Evolutionary conservation across 2,888 invertebrate species (phyloP), one percentile per base, ranked within the genome.

Genomic region (Ichneumoninae sp.): DNA sequence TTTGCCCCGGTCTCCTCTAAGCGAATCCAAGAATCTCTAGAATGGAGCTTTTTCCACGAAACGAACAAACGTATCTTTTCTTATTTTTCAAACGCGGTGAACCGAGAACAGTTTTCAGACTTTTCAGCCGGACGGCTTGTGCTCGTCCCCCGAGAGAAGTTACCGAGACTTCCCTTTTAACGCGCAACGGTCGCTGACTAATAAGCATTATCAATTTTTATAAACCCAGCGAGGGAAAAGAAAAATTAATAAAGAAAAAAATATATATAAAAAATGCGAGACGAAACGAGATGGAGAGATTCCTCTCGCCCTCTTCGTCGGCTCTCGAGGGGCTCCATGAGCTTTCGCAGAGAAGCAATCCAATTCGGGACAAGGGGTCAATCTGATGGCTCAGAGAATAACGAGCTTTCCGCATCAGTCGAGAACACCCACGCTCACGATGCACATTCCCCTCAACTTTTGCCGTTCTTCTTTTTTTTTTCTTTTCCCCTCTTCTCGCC

Each of bases 351-450:
- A 13, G n/a, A 70, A n/a, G 83, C 52, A 65, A 75, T 79, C 65
- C 70, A 71, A 73, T 78, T 52, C 47, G 68, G 66, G 77, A 77
- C 73, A 74, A 74, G 57, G 54, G 79, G 73, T 83, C 83, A 79
- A 83, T 83, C 52, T 33, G 52, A 63, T 83, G 70, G 65, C 70
- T 78, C 63, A 68, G 50, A 73, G 60, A 69, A 84, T 73, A 66
- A 73, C 70, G 76, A 78, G 50, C 71, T 71, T 81, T 73, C 16
- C 65, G 54, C 71, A 52, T 76, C 33, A 44, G 36, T 40, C 65
- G 16, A 36, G 22, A 33, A 33, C 36, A 16, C 52, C 60, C 33
- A 33, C 60, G 60, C 30, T 66, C 66, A 22, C n/a, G 65, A 54
- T 66, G 76, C 76, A 66, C 52, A 52, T 44, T 30, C 16, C n/a